These are phyloP conservation scores for Lepidostoma basale DNA, from an alignment of 1,140 invertebrate species.

Conservation along the genomic window DNA sequence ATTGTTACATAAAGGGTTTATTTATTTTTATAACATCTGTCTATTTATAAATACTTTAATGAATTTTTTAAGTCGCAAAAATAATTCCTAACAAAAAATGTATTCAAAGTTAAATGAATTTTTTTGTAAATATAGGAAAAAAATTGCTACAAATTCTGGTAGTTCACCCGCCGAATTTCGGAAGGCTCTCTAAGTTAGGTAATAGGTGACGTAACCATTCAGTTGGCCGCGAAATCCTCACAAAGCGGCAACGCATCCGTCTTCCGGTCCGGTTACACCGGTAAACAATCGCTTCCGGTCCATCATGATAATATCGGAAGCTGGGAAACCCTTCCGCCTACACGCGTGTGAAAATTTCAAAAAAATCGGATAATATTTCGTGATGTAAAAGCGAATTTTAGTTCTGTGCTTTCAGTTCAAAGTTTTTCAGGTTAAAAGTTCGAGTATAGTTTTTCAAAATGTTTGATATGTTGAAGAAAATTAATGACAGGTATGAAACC, in stretches of 20 bases:
- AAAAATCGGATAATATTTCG: neutral
- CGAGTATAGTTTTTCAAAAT: neutral
- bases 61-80: no score
- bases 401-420: neutral
- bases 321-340: neutral
- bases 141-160: constrained; percentile 36
- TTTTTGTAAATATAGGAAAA: no score
- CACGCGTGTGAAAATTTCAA: neutral
- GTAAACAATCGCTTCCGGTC: neutral
- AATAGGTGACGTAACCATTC: constrained; percentile 15
- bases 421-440: constrained; percentile 2
- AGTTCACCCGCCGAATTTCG: neutral
- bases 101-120: no score
- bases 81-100: no score
- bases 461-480: constrained; percentile 26
- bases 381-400: neutral
- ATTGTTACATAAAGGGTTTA: no score
- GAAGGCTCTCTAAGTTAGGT: constrained; percentile 10
- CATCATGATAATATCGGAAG: constrained; percentile 1
- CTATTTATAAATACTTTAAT: no score
- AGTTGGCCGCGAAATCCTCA: constrained; percentile 13
- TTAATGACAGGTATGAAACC: constrained; percentile 23
- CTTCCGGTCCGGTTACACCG: neutral
- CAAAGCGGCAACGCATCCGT: constrained; percentile 8
- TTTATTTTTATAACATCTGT: no score